Percentiles rank a stretch among this genome's conserved stretches.
Evolutionary conservation across 1,140 invertebrate genomes (phyloP).

Genomic region (Lepidurus arcticus): DNA sequence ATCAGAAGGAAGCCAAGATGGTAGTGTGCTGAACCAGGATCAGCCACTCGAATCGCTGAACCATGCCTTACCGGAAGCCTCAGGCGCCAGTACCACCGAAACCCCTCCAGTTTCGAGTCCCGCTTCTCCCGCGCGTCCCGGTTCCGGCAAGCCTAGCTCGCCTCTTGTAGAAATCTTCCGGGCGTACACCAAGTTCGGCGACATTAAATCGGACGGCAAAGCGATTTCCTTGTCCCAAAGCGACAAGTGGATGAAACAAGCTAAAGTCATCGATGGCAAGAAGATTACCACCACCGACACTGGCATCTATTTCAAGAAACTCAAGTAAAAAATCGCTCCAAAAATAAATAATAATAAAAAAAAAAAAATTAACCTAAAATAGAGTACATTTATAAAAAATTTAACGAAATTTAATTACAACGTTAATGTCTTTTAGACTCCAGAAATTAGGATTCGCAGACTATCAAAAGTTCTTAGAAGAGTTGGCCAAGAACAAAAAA

Average conservation of each 20-base stretch:
- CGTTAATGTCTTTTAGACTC: conserved; percentile 42
- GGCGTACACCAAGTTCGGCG: conserved; percentile 79
- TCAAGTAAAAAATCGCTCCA: conserved; percentile 55
- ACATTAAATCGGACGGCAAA: conserved; percentile 77
- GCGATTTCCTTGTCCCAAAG: conserved; percentile 78
- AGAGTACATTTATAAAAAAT: not conserved
- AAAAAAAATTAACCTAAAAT: not conserved
- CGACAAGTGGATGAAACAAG: conserved; percentile 94
- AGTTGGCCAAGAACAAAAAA: conserved; percentile 72
- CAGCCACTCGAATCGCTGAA: conserved; percentile 33
- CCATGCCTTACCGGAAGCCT: conserved; percentile 24
- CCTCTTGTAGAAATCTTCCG: conserved; percentile 52
- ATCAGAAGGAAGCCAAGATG: not conserved
- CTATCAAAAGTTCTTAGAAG: conserved; percentile 74
- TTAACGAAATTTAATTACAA: not conserved
- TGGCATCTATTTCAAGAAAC: conserved; percentile 80
- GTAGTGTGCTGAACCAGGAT: conserved; percentile 24
- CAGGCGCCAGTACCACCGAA: not conserved
- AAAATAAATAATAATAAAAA: not conserved
- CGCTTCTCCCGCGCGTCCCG: conserved; percentile 26
- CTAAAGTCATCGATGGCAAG: conserved; percentile 83
- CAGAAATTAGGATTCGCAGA: conserved; percentile 64
- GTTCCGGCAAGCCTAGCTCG: conserved; percentile 31
- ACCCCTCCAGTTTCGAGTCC: not conserved
- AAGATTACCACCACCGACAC: conserved; percentile 84